phyloP scores from a whole-genome alignment of 2,888 invertebrate species.

The Pristionchus entomophagus region DNA sequence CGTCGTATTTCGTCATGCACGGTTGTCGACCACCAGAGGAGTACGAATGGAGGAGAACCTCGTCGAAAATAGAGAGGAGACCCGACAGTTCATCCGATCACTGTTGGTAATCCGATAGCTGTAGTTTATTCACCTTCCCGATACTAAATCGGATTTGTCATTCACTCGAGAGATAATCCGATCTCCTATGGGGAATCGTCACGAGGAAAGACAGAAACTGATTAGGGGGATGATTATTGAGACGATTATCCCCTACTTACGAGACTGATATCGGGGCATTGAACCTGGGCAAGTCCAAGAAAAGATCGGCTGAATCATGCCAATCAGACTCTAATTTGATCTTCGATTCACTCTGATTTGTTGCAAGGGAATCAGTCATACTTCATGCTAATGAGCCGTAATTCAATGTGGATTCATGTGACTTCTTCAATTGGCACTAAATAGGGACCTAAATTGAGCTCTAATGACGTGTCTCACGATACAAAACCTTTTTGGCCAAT shows the following conservation, averaged over 20 bases:
- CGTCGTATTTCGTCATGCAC: too few relatives aligned
- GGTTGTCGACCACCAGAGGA: too few relatives aligned
- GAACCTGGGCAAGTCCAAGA: too few relatives aligned
- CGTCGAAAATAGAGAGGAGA: not conserved
- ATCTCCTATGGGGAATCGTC: not conserved
- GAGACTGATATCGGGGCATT: too few relatives aligned
- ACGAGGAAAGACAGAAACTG: not conserved
- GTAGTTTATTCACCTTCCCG: slow-evolving; percentile 27
- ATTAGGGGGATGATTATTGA: not conserved
- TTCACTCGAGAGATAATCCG: slow-evolving; percentile 6
- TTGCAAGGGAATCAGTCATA: not conserved
- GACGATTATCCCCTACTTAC: not conserved
- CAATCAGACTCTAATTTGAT: not conserved
- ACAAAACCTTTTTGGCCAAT: not conserved
- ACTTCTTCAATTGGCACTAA: not conserved
- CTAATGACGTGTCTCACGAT: not conserved
- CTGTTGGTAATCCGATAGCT: not conserved
- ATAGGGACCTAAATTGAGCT: not conserved
- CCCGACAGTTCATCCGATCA: not conserved
- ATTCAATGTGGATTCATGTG: not conserved
- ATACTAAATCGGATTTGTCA: slow-evolving; percentile 7
- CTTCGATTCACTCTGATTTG: not conserved
- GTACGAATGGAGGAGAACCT: too few relatives aligned
- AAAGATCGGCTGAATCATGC: not conserved
- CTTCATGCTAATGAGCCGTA: not conserved